Evolutionary conservation across 2,888 invertebrate species (phyloP), one percentile per base, ranked within the genome.

Genomic region (Ochlodes sylvanus): DNA sequence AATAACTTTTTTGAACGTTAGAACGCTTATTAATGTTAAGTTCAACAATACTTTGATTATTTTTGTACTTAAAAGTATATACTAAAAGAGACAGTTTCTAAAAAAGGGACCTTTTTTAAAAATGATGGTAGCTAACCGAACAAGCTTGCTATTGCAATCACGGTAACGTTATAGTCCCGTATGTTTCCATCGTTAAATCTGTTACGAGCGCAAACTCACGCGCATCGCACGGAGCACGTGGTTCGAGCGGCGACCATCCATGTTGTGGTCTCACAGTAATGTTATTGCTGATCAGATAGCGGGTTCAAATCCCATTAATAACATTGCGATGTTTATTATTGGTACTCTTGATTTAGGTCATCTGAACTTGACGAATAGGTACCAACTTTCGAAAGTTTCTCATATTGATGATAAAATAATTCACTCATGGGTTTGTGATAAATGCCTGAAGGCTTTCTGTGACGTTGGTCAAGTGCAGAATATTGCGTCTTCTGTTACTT

Each of bases 241-340:
- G 67, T 67, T 27, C 32, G 7, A 34, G 54, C 34, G 34, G 44
- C 44, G 61, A 61, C 67, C 67, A 38, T 67, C 55, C 67, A 44
- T 67, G 61, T 67, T 34, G 42, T 56, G 56, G 67, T 67, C 67
- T 67, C 62, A 15, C 47, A 38, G 67, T 55, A 55, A 62, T 62
- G 67, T 62, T 67, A 67, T 54, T 61, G 67, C 67, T 34, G 34
- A 67, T 67, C 67, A 62, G 67, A 67, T 67, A 67, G 67, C 15
- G 44, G 44, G 67, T 62, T 67, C 67, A 62, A 61, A 38, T 67
- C n/a, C 61, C 55, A 67, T 62, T 66, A 60, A 66, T 62, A 67
- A 54, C 44, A 44, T 66, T n/a, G 21, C 54, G 50, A 56, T 38
- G 34, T 6, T 62, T 62, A 56, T 47, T 17, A 55, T 61, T 55